Evolutionary conservation across 2,113 vertebrate species (phyloP).

Genomic region (Nothocercus nigrocapillus): DNA sequence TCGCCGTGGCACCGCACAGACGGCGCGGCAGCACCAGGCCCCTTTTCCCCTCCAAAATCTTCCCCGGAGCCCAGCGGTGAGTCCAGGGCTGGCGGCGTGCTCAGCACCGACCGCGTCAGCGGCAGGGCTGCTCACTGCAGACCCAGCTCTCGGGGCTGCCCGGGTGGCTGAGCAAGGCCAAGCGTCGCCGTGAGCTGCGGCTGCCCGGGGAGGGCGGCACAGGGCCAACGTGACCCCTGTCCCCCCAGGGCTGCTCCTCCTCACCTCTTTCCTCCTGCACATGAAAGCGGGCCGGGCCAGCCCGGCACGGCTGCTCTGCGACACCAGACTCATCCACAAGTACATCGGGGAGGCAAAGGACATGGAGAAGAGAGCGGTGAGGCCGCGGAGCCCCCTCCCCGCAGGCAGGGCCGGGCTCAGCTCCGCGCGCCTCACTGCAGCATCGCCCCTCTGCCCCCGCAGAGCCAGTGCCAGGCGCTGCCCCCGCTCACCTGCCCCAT

Average conservation of each 20-base stretch:
- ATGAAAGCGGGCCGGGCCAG: constrained; percentile 16
- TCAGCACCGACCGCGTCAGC: not conserved
- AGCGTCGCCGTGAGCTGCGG: not conserved
- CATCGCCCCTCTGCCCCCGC: not conserved
- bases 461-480: constrained; percentile 75
- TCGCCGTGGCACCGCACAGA: no score
- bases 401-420: not conserved
- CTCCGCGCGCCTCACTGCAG: not conserved
- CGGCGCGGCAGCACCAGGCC: not conserved
- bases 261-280: constrained; percentile 69
- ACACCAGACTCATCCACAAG: constrained; percentile 68
- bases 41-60: rapidly evolving
- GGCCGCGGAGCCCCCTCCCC: not conserved
- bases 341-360: constrained; percentile 61
- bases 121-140: not conserved
- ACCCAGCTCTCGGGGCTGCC: not conserved
- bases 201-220: not conserved
- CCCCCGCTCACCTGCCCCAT: constrained; percentile 43
- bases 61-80: not conserved
- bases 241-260: constrained; percentile 64
- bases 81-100: not conserved
- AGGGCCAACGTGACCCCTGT: not conserved
- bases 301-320: constrained; percentile 44
- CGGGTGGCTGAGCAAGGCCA: not conserved
- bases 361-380: constrained; percentile 64